phyloP scores from a whole-genome alignment of 2,113 vertebrate species.

The Peromyscus maniculatus region DNA sequence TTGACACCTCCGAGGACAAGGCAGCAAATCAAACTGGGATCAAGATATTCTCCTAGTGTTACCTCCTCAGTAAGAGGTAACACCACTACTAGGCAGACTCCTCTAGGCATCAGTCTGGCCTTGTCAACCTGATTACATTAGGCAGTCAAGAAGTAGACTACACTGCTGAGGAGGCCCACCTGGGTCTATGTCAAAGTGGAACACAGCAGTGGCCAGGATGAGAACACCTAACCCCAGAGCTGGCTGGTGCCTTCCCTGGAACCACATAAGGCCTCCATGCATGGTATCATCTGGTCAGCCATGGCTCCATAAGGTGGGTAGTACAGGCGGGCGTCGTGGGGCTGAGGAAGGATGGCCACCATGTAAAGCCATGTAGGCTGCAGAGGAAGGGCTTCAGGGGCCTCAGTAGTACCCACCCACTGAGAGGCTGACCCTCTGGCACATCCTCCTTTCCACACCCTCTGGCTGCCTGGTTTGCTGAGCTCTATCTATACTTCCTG shows the following conservation, averaged over 20 bases:
- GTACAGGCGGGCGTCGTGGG: background rate
- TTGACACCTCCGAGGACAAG: background rate
- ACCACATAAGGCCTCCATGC: background rate
- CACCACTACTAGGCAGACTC: background rate
- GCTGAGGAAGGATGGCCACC: background rate
- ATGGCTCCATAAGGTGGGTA: background rate
- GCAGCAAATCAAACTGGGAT: background rate
- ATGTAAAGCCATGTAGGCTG: background rate
- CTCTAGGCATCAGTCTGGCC: too few species aligned
- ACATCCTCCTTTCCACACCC: background rate
- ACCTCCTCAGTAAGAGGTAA: background rate
- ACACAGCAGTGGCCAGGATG: background rate
- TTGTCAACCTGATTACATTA: background rate
- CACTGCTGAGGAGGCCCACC: background rate
- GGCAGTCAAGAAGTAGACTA: background rate
- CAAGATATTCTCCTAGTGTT: background rate
- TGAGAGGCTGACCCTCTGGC: background rate
- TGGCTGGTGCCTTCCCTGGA: background rate
- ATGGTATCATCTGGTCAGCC: background rate
- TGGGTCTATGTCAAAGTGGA: background rate
- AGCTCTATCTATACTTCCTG: background rate
- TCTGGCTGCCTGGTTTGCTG: background rate
- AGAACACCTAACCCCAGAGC: background rate
- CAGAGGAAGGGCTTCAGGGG: background rate
- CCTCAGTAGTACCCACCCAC: too few species aligned